phyloP scores from a whole-genome alignment of 64 coral and sea anemone genomes.

The Orbicella faveolata region DNA sequence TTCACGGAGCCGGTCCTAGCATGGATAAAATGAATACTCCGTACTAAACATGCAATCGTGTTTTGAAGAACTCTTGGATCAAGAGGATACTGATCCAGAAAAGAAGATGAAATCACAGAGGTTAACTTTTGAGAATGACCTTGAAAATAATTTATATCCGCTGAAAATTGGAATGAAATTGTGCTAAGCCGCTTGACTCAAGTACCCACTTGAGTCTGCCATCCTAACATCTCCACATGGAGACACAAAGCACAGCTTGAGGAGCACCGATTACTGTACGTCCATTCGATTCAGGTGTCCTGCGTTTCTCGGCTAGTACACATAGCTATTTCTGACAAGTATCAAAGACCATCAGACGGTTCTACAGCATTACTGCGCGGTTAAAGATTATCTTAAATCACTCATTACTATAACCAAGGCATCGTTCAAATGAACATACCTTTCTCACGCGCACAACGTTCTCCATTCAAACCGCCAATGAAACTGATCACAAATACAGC shows the following conservation, averaged over 20 bases:
- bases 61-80: background rate
- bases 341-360: background rate
- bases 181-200: constrained; percentile 1
- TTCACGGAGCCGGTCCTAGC: no score
- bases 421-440: background rate
- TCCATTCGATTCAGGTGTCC: no score
- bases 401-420: background rate
- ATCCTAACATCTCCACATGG: background rate
- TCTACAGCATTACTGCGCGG: background rate
- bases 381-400: background rate
- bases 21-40: no score
- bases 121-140: background rate
- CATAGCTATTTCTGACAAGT: background rate
- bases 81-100: background rate
- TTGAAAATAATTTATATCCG: background rate
- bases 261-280: background rate
- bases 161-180: constrained; percentile 8
- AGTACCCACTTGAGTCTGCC: constrained; percentile 9
- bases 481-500: background rate
- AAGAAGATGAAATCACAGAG: background rate
- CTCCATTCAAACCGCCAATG: background rate
- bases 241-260: background rate
- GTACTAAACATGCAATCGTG: no score
- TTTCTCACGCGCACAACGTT: background rate
- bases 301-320: no score